Percentiles rank a stretch among this genome's conserved stretches.
These are phyloP conservation scores for Porites divaricata DNA, from an alignment of 92 coral and sea anemone genomes.

Conservation along the genomic window DNA sequence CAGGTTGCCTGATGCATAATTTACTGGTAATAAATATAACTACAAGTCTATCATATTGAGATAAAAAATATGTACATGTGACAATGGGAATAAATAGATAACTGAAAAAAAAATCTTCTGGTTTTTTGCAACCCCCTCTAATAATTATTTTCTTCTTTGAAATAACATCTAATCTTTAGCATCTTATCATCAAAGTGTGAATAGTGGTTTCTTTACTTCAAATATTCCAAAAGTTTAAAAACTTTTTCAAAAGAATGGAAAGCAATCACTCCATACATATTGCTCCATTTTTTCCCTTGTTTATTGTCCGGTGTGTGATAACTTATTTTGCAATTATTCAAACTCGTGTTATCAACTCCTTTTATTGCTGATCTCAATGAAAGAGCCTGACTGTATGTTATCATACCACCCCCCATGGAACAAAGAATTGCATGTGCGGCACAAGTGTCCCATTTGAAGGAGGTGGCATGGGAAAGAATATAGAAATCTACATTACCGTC, in stretches of 20 bases:
- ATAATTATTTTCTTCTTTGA: background rate
- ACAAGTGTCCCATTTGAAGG: slow-evolving; percentile 86
- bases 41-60: no score
- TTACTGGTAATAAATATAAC: no score
- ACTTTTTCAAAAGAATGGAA: slow-evolving; percentile 50
- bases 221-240: slow-evolving; percentile 31
- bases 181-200: no score
- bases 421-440: slow-evolving; percentile 78
- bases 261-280: slow-evolving; percentile 68
- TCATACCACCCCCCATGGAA: slow-evolving; percentile 73
- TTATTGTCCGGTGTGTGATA: slow-evolving; percentile 66
- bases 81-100: no score
- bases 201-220: background rate
- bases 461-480: slow-evolving; percentile 69
- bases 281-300: slow-evolving; percentile 72
- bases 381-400: slow-evolving; percentile 45
- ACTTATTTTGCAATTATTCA: slow-evolving; percentile 41
- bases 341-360: slow-evolving; percentile 22
- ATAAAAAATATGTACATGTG: no score
- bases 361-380: slow-evolving; percentile 21
- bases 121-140: background rate
- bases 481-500: slow-evolving; percentile 65
- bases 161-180: no score
- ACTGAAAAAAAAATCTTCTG: background rate
- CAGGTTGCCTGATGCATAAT: no score